Percentiles rank a stretch among this genome's conserved stretches.
Evolutionary conservation across 2,888 invertebrate genomes (phyloP).

Genomic region (Opisthograptis luteolata): DNA sequence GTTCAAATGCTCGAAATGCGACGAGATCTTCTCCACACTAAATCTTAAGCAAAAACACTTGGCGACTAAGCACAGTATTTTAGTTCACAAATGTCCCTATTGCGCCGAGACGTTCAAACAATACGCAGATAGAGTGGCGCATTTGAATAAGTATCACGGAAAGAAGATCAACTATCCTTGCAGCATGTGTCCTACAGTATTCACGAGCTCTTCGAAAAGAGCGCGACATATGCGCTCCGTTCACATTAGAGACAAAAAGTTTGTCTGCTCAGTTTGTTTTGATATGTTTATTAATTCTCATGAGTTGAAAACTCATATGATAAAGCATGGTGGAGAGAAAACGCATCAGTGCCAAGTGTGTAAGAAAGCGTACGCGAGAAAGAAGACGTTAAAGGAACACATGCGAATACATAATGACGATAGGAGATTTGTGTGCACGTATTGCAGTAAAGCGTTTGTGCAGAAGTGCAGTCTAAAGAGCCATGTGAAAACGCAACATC

Average conservation of each 20-base stretch:
- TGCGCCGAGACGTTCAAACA: conserved; percentile 65
- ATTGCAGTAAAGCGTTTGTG: conserved; percentile 62
- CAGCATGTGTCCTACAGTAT: conserved; percentile 64
- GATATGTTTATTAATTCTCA: not conserved
- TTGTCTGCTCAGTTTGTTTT: conserved; percentile 9
- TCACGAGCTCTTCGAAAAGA: conserved; percentile 55
- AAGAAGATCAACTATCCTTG: conserved; percentile 68
- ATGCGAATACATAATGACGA: conserved; percentile 28
- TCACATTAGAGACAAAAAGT: conserved; percentile 5
- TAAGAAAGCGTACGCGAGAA: conserved; percentile 51
- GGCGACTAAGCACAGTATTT: conserved; percentile 51
- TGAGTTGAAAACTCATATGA: conserved; percentile 13
- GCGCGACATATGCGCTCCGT: conserved; percentile 52
- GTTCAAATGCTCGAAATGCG: conserved; percentile 65
- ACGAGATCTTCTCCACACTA: conserved; percentile 53
- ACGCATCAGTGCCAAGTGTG: conserved; percentile 12
- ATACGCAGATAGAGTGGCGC: conserved; percentile 59
- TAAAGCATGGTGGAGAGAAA: conserved; percentile 11
- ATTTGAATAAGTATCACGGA: conserved; percentile 59
- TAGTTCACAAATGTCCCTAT: conserved; percentile 45
- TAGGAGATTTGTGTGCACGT: conserved; percentile 40
- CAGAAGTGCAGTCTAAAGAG: conserved; percentile 52
- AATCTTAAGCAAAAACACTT: conserved; percentile 57
- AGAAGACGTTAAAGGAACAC: conserved; percentile 47
- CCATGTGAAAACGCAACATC: conserved; percentile 37